phyloP scores from a whole-genome alignment of 1,140 invertebrate genomes.

The Bathynomus jamesi region DNA sequence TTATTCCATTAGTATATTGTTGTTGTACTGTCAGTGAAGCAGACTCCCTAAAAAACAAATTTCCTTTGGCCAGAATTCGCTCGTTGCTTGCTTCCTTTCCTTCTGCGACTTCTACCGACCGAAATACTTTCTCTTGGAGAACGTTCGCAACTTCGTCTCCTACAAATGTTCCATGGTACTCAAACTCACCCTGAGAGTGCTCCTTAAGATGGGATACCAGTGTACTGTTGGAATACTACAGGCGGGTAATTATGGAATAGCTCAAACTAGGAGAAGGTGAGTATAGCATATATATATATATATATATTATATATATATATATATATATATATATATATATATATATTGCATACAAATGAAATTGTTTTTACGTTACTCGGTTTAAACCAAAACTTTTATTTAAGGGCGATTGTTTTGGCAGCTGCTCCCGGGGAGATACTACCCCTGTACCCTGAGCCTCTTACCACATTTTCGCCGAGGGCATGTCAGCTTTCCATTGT shows the following conservation, averaged over 20 bases:
- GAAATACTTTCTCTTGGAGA: slow-evolving; percentile 75
- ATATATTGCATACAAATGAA: slow-evolving; percentile 29
- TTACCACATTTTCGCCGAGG: slow-evolving; percentile 65
- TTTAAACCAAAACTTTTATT: background rate
- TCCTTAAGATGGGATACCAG: slow-evolving; percentile 79
- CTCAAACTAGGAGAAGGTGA: slow-evolving; percentile 67
- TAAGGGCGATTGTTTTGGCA: slow-evolving; percentile 67
- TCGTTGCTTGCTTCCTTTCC: slow-evolving; percentile 73
- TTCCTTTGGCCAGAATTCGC: slow-evolving; percentile 59
- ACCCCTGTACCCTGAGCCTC: slow-evolving; percentile 72
- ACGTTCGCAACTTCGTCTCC: slow-evolving; percentile 75
- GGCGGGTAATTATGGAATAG: slow-evolving; percentile 77
- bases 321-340: slow-evolving; percentile 14
- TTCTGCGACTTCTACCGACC: slow-evolving; percentile 82
- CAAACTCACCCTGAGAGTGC: slow-evolving; percentile 66
- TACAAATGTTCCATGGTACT: slow-evolving; percentile 72
- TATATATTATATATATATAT: background rate
- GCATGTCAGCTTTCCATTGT: slow-evolving; percentile 62
- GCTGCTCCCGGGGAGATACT: slow-evolving; percentile 70
- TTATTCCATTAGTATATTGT: too few species aligned
- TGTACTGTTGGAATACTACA: slow-evolving; percentile 78
- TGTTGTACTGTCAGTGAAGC: too few species aligned
- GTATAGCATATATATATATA: slow-evolving; percentile 3
- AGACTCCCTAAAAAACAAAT: too few species aligned
- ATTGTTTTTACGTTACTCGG: background rate